phyloP scores from a whole-genome alignment of 2,113 vertebrate genomes.

The Scalopus aquaticus region DNA sequence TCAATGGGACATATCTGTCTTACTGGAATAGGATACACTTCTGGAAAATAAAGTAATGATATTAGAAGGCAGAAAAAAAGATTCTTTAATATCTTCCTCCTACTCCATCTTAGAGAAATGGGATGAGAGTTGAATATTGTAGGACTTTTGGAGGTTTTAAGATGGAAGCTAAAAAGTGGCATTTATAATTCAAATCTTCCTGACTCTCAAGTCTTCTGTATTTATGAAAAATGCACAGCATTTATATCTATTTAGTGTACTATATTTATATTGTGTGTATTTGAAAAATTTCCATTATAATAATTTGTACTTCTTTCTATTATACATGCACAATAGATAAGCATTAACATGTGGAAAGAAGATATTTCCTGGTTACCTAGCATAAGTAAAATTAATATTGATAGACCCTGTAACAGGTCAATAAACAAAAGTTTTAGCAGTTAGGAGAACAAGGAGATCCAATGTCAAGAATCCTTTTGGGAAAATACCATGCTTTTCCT shows the following conservation, averaged over 20 bases:
- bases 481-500: not conserved
- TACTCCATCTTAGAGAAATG: slow-evolving; percentile 53
- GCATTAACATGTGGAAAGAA: slow-evolving; percentile 37
- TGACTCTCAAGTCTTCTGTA: slow-evolving; percentile 57
- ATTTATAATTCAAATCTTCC: slow-evolving; percentile 67
- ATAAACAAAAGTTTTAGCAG: slow-evolving; percentile 43
- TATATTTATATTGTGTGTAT: slow-evolving; percentile 51
- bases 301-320: slow-evolving; percentile 21
- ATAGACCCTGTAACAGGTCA: slow-evolving; percentile 1
- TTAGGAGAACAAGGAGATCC: not conserved
- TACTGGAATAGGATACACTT: slow-evolving; percentile 69
- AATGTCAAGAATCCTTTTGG: slow-evolving; percentile 42
- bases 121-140: slow-evolving; percentile 52
- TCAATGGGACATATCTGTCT: slow-evolving; percentile 74
- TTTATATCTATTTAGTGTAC: slow-evolving; percentile 62
- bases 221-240: slow-evolving; percentile 66
- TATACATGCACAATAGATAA: slow-evolving; percentile 1
- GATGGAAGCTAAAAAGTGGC: slow-evolving; percentile 47
- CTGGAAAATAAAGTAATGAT: slow-evolving; percentile 76
- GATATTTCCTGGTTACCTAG: not conserved
- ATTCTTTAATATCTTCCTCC: slow-evolving; percentile 56
- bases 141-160: slow-evolving; percentile 46
- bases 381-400: not conserved
- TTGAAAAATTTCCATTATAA: slow-evolving; percentile 32
- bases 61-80: slow-evolving; percentile 53